phyloP scores from a whole-genome alignment of 2,797 vertebrate genomes.

The Betta splendens region DNA sequence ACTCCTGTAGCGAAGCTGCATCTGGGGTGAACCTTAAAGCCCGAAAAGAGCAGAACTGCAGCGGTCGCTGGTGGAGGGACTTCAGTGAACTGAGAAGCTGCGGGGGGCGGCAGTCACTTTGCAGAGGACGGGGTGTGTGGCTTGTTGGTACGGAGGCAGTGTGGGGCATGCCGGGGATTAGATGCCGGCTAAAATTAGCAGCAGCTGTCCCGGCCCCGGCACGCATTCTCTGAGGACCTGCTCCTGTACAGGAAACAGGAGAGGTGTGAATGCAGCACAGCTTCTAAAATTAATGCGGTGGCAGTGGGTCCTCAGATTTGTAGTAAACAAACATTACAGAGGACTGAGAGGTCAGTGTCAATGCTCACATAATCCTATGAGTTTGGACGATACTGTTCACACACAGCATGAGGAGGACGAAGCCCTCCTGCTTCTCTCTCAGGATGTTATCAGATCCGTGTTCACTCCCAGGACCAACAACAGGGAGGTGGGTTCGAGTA shows the following conservation, averaged over 20 bases:
- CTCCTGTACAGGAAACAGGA: constrained; percentile 17
- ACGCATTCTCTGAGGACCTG: constrained; percentile 37
- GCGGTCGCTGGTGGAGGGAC: constrained; percentile 9
- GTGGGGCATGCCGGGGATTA: constrained; percentile 54
- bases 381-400: constrained; percentile 20
- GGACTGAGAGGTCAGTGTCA: no score
- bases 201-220: constrained; percentile 71
- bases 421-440: constrained; percentile 55
- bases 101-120: constrained; percentile 49
- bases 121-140: constrained; percentile 41
- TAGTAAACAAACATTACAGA: no score
- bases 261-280: constrained; percentile 40
- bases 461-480: no score
- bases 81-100: constrained; percentile 37
- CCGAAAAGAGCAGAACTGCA: constrained; percentile 7
- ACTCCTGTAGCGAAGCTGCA: no score
- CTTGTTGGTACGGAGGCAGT: constrained; percentile 43
- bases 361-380: no score
- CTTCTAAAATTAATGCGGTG: constrained; percentile 26
- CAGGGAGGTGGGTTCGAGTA: no score
- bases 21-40: no score
- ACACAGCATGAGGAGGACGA: no score
- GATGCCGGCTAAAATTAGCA: constrained; percentile 74
- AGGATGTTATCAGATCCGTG: constrained; percentile 40
- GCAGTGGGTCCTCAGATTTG: no score